These are phyloP conservation scores for Prosopocoilus inquinatus DNA, from an alignment of 2,888 invertebrate genomes.

Conservation along the genomic window DNA sequence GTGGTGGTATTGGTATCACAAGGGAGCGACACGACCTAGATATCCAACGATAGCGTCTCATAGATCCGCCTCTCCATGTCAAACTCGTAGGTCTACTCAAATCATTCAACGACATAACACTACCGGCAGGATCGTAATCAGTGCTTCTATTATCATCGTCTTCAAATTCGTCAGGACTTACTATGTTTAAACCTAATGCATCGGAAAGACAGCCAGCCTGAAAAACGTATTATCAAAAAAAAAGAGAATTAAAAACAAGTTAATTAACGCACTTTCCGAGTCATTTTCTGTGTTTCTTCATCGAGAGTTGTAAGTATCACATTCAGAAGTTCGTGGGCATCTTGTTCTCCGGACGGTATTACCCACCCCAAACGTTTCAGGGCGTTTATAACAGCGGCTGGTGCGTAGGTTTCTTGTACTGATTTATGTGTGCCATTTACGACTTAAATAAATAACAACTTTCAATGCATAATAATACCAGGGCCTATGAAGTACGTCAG, in stretches of 20 bases:
- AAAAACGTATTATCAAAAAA: conserved; percentile 15
- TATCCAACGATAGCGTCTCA: conserved; percentile 43
- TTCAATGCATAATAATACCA: too few species aligned
- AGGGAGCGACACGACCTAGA: conserved; percentile 55
- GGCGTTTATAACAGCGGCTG: conserved; percentile 70
- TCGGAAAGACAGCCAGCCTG: conserved; percentile 73
- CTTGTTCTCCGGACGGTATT: conserved; percentile 87
- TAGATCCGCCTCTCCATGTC: conserved; percentile 13
- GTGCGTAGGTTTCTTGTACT: conserved; percentile 62
- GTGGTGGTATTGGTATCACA: conserved; percentile 54
- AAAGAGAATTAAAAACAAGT: background rate
- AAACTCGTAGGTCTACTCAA: conserved; percentile 45
- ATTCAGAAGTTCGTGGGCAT: conserved; percentile 91
- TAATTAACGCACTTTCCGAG: conserved; percentile 54
- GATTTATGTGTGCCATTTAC: conserved; percentile 71
- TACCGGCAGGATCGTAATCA: conserved; percentile 37
- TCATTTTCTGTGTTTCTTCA: conserved; percentile 70
- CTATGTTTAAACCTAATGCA: conserved; percentile 61
- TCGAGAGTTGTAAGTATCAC: conserved; percentile 86
- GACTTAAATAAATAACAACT: conserved; percentile 48
- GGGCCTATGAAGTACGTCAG: too few species aligned
- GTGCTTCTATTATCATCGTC: conserved; percentile 41
- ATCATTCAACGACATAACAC: conserved; percentile 50
- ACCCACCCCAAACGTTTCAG: conserved; percentile 79
- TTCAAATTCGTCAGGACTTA: conserved; percentile 51